Evolutionary conservation across 2,113 vertebrate species (phyloP).

Genomic region (Fregata magnificens): DNA sequence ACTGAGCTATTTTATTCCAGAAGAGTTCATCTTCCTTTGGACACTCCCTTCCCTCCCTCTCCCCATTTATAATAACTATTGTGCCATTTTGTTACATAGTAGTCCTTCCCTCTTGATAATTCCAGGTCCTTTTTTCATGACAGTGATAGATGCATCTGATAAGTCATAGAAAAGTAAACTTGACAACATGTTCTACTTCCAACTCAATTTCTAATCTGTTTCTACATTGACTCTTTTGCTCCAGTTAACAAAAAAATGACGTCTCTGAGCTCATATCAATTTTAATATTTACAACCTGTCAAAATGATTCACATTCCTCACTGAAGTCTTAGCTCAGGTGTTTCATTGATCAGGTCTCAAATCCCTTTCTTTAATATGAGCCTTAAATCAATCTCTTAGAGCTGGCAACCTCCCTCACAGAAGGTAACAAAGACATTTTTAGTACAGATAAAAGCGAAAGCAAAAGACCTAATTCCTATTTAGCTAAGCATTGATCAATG

Average conservation of each 20-base stretch:
- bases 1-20: neutral
- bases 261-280: slow-evolving; percentile 25
- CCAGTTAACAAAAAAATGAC: slow-evolving; percentile 29
- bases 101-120: neutral
- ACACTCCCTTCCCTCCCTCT: neutral
- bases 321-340: neutral
- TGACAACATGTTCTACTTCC: neutral
- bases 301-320: slow-evolving; percentile 3
- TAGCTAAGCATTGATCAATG: neutral
- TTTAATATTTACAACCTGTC: slow-evolving; percentile 56
- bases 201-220: slow-evolving; percentile 36
- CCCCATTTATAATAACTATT: neutral
- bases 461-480: neutral
- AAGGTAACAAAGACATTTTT: neutral
- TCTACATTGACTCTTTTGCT: slow-evolving; percentile 27
- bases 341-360: slow-evolving; percentile 44
- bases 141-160: neutral
- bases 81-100: neutral
- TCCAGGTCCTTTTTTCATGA: neutral
- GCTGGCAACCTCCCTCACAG: neutral
- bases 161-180: slow-evolving; percentile 23
- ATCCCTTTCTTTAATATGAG: neutral
- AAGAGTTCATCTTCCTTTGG: neutral
- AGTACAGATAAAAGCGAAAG: neutral
- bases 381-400: slow-evolving; percentile 3